phyloP scores from a whole-genome alignment of 2,888 invertebrate genomes.

The Helobdella robusta region DNA sequence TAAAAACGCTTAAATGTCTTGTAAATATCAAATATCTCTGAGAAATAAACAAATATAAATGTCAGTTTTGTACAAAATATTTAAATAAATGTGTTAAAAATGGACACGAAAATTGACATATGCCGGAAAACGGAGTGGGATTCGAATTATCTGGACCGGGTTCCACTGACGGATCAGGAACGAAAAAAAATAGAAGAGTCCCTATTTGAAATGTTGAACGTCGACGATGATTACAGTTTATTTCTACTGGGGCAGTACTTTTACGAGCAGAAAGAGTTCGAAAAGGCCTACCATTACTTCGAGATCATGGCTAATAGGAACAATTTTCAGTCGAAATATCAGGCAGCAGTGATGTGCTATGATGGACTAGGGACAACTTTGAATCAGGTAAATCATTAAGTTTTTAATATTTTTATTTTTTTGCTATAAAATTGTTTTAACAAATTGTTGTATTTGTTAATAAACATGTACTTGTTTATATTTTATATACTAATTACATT shows the following conservation, averaged over 20 bases:
- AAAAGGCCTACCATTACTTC: conserved; percentile 44
- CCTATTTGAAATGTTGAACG: conserved; percentile 13
- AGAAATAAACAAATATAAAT: too few species aligned
- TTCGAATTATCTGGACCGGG: conserved; percentile 2
- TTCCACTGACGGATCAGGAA: conserved; percentile 11
- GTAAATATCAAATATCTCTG: too few species aligned
- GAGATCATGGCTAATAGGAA: conserved; percentile 41
- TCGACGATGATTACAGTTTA: conserved; percentile 20
- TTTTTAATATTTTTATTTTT: conserved; percentile 7
- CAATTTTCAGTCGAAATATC: conserved; percentile 46
- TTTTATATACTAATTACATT: too few species aligned
- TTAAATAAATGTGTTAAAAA: too few species aligned
- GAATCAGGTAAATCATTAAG: conserved; percentile 38
- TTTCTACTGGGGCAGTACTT: conserved; percentile 17
- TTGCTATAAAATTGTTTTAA: too few species aligned
- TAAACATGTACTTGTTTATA: too few species aligned
- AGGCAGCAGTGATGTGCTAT: conserved; percentile 46
- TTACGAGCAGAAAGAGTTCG: conserved; percentile 40
- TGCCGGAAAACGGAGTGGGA: conserved; percentile 20
- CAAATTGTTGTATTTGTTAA: too few species aligned
- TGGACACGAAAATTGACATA: conserved; percentile 18
- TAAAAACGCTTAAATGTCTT: too few species aligned
- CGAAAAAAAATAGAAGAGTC: conserved; percentile 12
- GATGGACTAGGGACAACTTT: conserved; percentile 45
- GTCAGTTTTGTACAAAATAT: too few species aligned